Conservation (phyloP, 2,888 invertebrate genomes). For the Gnatocerus cornutus region DNA sequence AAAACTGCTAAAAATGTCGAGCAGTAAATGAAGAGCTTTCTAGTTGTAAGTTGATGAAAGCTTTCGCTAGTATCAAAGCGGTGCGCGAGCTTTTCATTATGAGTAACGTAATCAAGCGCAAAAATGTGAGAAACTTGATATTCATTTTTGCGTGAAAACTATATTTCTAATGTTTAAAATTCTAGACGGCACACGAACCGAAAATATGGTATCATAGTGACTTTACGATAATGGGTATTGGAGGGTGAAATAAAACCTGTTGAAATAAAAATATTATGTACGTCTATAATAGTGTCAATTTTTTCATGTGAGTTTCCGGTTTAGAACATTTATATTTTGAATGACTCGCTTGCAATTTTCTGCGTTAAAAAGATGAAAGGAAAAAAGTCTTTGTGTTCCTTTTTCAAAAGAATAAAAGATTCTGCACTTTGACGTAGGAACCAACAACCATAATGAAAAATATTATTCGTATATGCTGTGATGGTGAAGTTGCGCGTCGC, state of each 20-base stretch:
- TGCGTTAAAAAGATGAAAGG: background rate
- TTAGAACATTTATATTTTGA: too few species aligned
- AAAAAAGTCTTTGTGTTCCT: background rate
- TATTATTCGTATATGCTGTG: background rate
- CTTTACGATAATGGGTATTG: background rate
- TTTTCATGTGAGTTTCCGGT: too few species aligned
- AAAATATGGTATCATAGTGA: too few species aligned
- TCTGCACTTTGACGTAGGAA: too few species aligned
- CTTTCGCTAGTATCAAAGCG: constrained; percentile 8
- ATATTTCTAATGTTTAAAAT: background rate
- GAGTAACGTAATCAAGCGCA: background rate
- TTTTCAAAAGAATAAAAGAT: background rate
- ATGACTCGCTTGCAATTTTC: background rate
- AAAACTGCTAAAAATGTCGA: background rate
- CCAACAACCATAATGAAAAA: background rate
- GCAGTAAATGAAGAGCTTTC: background rate
- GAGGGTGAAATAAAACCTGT: too few species aligned
- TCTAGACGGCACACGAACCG: background rate
- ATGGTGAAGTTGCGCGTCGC: too few species aligned
- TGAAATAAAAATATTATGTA: too few species aligned
- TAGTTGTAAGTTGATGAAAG: constrained; percentile 3
- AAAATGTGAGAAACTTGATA: background rate
- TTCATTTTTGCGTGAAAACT: background rate
- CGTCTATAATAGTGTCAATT: too few species aligned
- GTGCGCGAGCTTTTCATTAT: constrained; percentile 1